Percentiles rank a stretch among this genome's conserved stretches.
Evolutionary conservation across 2,113 vertebrate genomes (phyloP).

Genomic region (Sander lucioperca): DNA sequence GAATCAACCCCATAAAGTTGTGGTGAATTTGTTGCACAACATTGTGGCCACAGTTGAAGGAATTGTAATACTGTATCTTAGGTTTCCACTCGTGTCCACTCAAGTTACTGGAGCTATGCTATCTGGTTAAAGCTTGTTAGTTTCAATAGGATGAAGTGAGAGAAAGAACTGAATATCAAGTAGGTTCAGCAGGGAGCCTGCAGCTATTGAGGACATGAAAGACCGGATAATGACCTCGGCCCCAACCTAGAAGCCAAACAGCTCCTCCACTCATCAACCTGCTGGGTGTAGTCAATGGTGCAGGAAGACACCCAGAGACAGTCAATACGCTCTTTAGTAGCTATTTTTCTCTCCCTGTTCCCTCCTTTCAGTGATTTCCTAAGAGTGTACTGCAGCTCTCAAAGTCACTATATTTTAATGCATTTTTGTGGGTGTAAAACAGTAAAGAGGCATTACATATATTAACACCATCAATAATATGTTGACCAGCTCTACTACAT

Average conservation of each 20-base stretch:
- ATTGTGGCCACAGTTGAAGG: neutral
- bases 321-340: conserved; percentile 53
- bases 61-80: neutral
- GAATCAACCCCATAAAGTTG: conserved; percentile 18
- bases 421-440: conserved; percentile 38
- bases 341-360: conserved; percentile 40
- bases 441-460: conserved; percentile 17
- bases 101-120: conserved; percentile 19
- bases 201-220: conserved; percentile 70
- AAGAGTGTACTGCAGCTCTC: conserved; percentile 1
- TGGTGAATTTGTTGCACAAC: conserved; percentile 33
- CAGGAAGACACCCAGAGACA: conserved; percentile 67
- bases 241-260: conserved; percentile 67
- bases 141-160: conserved; percentile 57
- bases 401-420: neutral
- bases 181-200: conserved; percentile 71
- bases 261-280: conserved; percentile 73
- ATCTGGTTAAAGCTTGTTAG: conserved; percentile 42
- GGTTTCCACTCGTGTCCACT: neutral
- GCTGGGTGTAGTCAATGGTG: conserved; percentile 71
- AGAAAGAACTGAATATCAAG: conserved; percentile 76
- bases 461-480: conserved; percentile 33
- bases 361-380: conserved; percentile 15
- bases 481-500: conserved; percentile 55
- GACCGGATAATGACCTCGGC: conserved; percentile 74